These are phyloP conservation scores for Tinea pellionella DNA, from an alignment of 2,888 invertebrate genomes.

Conservation along the genomic window DNA sequence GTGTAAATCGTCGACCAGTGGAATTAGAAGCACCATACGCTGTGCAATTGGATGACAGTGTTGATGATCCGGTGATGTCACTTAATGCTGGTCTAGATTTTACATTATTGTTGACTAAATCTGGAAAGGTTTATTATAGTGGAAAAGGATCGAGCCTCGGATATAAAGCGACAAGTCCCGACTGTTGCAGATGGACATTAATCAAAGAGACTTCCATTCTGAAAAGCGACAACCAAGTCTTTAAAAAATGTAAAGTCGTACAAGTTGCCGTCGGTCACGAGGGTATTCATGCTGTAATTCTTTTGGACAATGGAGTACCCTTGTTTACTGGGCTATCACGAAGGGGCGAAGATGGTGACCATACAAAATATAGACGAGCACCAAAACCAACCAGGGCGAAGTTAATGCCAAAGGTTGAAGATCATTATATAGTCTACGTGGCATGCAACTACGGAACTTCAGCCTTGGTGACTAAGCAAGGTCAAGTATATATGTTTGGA, in stretches of 20 bases:
- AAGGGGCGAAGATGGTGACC: slow-evolving; percentile 94
- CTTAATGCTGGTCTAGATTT: slow-evolving; percentile 93
- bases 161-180: slow-evolving; percentile 73
- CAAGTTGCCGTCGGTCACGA: slow-evolving; percentile 91
- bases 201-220: slow-evolving; percentile 61
- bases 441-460: slow-evolving; percentile 97
- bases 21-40: slow-evolving; percentile 64
- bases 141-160: slow-evolving; percentile 90
- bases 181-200: slow-evolving; percentile 72
- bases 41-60: slow-evolving; percentile 67
- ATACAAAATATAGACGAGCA: slow-evolving; percentile 80
- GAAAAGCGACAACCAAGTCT: slow-evolving; percentile 42
- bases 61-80: slow-evolving; percentile 83
- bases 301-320: slow-evolving; percentile 93
- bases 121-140: slow-evolving; percentile 88
- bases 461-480: slow-evolving; percentile 90
- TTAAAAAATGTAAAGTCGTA: slow-evolving; percentile 44
- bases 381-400: slow-evolving; percentile 93
- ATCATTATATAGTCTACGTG: slow-evolving; percentile 82
- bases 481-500: slow-evolving; percentile 92
- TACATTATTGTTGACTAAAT: slow-evolving; percentile 82
- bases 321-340: slow-evolving; percentile 84
- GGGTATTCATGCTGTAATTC: slow-evolving; percentile 88
- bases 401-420: slow-evolving; percentile 87
- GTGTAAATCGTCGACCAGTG: slow-evolving; percentile 30